Conservation (phyloP, 2,113 vertebrate species). For the Pogonocichla stellata region DNA sequence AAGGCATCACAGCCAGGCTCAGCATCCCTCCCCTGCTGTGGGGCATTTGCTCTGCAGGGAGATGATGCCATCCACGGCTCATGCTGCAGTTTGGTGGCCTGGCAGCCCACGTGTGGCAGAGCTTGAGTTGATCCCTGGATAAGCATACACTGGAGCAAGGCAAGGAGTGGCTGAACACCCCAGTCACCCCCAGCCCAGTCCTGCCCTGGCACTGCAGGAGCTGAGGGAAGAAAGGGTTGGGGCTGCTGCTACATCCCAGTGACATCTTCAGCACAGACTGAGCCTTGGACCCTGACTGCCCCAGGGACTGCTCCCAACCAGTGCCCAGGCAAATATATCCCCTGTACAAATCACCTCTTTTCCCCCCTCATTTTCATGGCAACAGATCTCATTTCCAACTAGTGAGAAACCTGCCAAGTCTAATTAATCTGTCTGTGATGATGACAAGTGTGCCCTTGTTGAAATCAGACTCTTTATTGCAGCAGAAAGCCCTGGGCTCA, state of each 20-base stretch:
- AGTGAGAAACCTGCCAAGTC: neutral
- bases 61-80: neutral
- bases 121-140: neutral
- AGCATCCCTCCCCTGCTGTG: neutral
- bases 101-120: neutral
- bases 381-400: neutral
- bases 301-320: neutral
- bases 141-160: neutral
- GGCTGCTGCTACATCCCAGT: neutral
- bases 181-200: accelerated
- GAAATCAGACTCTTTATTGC: neutral
- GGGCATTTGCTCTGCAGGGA: neutral
- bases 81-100: neutral
- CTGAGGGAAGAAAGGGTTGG: neutral
- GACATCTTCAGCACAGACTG: neutral
- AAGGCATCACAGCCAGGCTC: neutral
- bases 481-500: neutral
- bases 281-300: neutral
- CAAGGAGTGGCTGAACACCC: neutral
- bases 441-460: neutral
- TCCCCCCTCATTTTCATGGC: neutral
- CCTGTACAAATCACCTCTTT: neutral
- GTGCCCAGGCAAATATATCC: neutral
- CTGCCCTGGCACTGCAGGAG: neutral
- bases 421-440: slow-evolving; percentile 18